Evolutionary conservation across 2,113 vertebrate species (phyloP).

Genomic region (Tragelaphus scriptus): DNA sequence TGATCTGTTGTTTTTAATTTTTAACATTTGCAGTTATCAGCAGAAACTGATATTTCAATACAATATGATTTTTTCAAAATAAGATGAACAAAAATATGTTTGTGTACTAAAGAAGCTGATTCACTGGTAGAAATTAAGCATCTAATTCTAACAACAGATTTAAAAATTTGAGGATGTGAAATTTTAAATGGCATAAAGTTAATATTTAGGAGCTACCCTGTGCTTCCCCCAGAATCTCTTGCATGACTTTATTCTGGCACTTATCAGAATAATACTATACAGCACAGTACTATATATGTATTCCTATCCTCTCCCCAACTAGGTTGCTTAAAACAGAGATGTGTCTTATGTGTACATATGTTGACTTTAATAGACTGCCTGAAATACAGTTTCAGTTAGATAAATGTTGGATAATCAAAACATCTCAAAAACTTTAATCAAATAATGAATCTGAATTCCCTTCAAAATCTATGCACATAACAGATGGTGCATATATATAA

Average conservation of each 20-base stretch:
- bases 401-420: conserved; percentile 5
- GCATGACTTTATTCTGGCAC: background rate
- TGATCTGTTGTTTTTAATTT: background rate
- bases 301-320: background rate
- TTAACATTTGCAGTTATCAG: background rate
- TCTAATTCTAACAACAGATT: background rate
- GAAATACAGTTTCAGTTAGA: background rate
- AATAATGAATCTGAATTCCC: background rate
- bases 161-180: background rate
- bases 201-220: background rate
- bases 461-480: background rate
- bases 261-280: background rate
- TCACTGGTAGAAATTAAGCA: background rate
- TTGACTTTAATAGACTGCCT: background rate
- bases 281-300: background rate
- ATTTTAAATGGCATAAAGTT: background rate
- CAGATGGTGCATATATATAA: background rate
- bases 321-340: background rate
- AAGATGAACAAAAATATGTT: conserved; percentile 14
- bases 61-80: background rate
- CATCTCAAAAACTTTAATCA: background rate
- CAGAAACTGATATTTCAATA: background rate
- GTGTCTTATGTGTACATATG: background rate
- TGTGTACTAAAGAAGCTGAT: background rate
- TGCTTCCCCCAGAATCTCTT: background rate